A percentile compares a stretch with the other conserved stretches of the same genome.
Evolutionary conservation across 2,797 vertebrate genomes (phyloP).

Genomic region (Naso thynnoides): DNA sequence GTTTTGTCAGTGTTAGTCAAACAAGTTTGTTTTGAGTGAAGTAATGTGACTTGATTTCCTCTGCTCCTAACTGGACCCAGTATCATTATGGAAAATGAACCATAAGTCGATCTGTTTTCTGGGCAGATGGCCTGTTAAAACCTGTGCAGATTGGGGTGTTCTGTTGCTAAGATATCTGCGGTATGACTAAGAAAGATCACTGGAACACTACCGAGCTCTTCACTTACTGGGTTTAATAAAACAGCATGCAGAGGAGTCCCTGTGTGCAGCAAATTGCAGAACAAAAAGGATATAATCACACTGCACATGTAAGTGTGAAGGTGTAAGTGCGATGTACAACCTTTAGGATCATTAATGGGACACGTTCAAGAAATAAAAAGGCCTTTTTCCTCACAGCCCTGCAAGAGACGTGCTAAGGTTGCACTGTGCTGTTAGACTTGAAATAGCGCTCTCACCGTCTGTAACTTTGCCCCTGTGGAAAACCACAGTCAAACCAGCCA

Average conservation of each 20-base stretch:
- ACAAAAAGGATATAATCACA: not conserved
- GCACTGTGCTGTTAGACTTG: slow-evolving; percentile 12
- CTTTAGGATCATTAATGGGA: not conserved
- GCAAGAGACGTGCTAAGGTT: not conserved
- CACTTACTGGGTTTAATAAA: not conserved
- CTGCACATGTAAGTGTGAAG: not conserved
- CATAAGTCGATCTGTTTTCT: no score
- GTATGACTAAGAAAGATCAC: not conserved
- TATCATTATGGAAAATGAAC: no score
- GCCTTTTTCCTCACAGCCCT: not conserved
- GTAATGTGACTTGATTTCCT: no score
- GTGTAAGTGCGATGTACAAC: not conserved
- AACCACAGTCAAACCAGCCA: not conserved
- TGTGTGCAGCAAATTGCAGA: not conserved
- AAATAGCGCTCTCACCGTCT: not conserved
- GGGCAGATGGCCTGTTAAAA: no score
- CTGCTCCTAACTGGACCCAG: no score
- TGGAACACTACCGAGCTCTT: not conserved
- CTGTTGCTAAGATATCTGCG: slow-evolving; percentile 13
- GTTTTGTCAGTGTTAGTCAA: no score
- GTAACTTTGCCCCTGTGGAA: not conserved
- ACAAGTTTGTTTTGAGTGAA: no score
- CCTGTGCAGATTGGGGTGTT: not conserved
- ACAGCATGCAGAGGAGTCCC: not conserved
- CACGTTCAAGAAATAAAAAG: not conserved